Base-by-base conservation (phyloP, 2,113 vertebrate genomes). In the Callionymus lyra region DNA sequence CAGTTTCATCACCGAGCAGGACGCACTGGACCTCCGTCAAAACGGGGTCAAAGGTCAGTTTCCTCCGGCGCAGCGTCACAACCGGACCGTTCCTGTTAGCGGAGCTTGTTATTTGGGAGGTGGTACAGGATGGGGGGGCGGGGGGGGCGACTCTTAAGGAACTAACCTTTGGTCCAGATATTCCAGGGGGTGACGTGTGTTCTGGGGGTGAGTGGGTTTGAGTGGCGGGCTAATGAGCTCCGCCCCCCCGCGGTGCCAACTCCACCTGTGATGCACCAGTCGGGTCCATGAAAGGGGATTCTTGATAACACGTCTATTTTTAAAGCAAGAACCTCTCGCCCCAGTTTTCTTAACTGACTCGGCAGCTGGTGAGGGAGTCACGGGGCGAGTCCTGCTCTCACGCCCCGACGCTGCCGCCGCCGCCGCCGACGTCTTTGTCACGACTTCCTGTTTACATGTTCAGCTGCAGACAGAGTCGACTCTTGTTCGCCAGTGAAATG, bases 131-230 rank as follows among this genome's bases (percentile, higher is more conserved):
- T 38, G 36, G 15, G 14, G n/a, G 15, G 34, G 17, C 41, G 13
- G 34, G 18, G 31, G 0, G 1, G 4, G 13, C 16, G 41, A 1
- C 3, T 9, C 33, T 51, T 57, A 19, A n/a, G 9, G 6, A 9
- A 34, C 27, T 68, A 60, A 70, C 56, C 61, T 71, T 75, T 67
- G 50, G 39, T 64, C 65, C 9, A 67, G 53, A 68, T 64, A 51
- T 35, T 50, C 10, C 1, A 1, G 1, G 15, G 34, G 41, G 38
- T 53, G 47, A 38, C 2, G 18, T 47, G 13, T 19, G 6, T 31
- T n/a, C n/a, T 13, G 34, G 51, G 61, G 58, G 53, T 56, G 43
- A 68, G 31, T 9, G 41, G 48, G 66, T 73, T n/a, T n/a, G n/a
- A n/a, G n/a, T n/a, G n/a, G n/a, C 50, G 51, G 16, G 52, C 38